Evolutionary conservation across 1,140 invertebrate species (phyloP), one percentile per base, ranked within the genome.

Genomic region (Leptinotarsa lineolata): DNA sequence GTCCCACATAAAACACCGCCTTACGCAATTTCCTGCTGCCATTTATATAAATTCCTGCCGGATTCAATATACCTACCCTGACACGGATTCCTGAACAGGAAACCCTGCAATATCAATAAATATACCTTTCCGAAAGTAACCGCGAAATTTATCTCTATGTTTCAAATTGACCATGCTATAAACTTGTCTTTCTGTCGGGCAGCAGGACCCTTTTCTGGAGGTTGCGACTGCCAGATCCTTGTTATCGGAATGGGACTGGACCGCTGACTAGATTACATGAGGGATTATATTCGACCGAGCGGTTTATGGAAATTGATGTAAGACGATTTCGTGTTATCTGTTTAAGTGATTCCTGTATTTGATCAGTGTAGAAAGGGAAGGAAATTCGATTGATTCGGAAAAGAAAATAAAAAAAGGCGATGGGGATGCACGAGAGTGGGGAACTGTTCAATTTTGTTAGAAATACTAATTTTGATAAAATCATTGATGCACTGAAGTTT

Each of bases 51-150:
- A 54, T 54, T 54, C 4, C 48, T 13, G 15, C 16, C 16, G 48
- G 15, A 54, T 54, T 54, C 48, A 54, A 54, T 54, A 54, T n/a
- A 54, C n/a, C 48, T n/a, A 54, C n/a, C 48, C 48, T 15, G 48
- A 16, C 15, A 18, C 16, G 6, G 6, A 13, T 16, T 18, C 48
- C 48, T 13, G n/a, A 54, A 54, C 5, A 13, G 15, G 48, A 54
- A 54, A 54, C 48, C 48, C 16, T n/a, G 48, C 48, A 54, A 54
- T 54, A 54, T 54, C 48, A 54, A 54, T 54, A 54, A 54, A 54
- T 54, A 54, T 54, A 4, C 48, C 48, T 39, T 54, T 15, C 48
- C 16, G 48, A 54, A 54, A 18, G 48, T 54, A 54, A 54, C 48
- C 48, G 48, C 48, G n/a, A 4, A 18, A 54, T 54, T 54, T 54